A percentile compares a stretch with the other conserved stretches of the same genome.
These are phyloP conservation scores for Nomada fabriciana DNA, from an alignment of 2,888 invertebrate genomes.

Conservation along the genomic window DNA sequence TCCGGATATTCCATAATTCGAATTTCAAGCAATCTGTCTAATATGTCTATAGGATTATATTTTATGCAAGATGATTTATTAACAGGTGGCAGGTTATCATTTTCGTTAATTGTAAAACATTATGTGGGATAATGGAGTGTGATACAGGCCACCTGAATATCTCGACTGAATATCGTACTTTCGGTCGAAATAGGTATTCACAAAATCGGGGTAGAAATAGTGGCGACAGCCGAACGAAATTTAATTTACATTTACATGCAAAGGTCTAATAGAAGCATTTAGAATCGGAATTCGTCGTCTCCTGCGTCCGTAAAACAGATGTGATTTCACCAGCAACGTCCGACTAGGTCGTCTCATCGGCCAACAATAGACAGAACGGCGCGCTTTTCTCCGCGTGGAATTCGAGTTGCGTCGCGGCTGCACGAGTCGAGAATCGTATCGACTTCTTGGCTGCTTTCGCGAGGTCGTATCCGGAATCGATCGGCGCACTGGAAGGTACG, in stretches of 20 bases:
- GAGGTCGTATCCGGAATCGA: slow-evolving; percentile 75
- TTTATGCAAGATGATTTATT: no score
- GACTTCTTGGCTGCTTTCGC: slow-evolving; percentile 74
- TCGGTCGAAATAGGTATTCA: no score
- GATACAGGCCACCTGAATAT: no score
- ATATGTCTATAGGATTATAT: no score
- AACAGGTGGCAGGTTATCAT: no score
- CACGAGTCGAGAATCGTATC: slow-evolving; percentile 56
- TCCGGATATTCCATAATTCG: background rate
- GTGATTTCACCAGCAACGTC: slow-evolving; percentile 50
- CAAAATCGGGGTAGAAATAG: no score
- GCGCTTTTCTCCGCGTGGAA: slow-evolving; percentile 68
- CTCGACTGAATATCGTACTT: no score
- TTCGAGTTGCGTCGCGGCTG: slow-evolving; percentile 59
- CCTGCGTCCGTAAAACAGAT: slow-evolving; percentile 10
- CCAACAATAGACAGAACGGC: slow-evolving; percentile 61
- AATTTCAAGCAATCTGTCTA: background rate
- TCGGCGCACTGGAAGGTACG: slow-evolving; percentile 24
- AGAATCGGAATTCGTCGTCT: slow-evolving; percentile 16
- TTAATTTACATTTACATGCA: no score
- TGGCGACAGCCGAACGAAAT: no score
- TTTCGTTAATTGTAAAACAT: no score
- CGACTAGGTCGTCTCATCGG: slow-evolving; percentile 45
- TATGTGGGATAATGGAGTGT: no score
- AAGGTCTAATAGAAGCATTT: no score